Base-by-base conservation (phyloP, 30 jellyfish, hydroid and myxozoan species). In the Aurelia aurita complex sp. Pacific region DNA sequence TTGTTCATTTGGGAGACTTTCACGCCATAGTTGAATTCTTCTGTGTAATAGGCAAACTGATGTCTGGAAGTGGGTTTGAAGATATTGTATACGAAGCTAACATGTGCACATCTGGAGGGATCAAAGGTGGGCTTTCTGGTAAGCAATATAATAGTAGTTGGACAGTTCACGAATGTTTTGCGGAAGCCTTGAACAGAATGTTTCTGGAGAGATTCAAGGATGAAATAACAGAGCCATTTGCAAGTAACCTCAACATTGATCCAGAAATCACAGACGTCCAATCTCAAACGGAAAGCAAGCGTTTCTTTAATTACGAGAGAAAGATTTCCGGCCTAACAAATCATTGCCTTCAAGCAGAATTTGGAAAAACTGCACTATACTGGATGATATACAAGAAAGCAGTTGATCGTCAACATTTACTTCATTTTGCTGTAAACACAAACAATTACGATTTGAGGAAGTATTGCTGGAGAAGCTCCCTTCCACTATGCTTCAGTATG, bases 81-180 rank as follows among this genome's bases (percentile, higher is more conserved):
- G 90, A 80, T 1, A 43, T 80, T 50, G 82, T 67, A 17, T 80
- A 80, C 53, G 64, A 64, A 80, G 73, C 73, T 2, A 50, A 53
- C 70, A 50, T 64, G 75, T 80, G 90, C 32, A 80, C 90, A 1
- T 64, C 86, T 38, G 90, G 86, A 51, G 80, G 91, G 23, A 67
- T 82, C 32, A 53, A 71, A 59, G 86, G 91, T 43, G 86, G 69
- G 68, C 76, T 68, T 40, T 61, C 77, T 62, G 91, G 91, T 19
- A 61, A 67, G 43, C 91, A 82, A 1, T 82, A 82, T 61, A 82
- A 82, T 62, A 43, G 86, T 1, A 52, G 89, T 55, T 84, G 94
- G 94, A 53, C 71, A n/a, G 81, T 84, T 40, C 89, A 84, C 57
- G 78, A 55, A 62, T 77, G 76, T 42, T 77, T 77, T 46, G 64